Base-by-base conservation (phyloP, 1,140 invertebrate species). In the Panulirus ornatus region DNA sequence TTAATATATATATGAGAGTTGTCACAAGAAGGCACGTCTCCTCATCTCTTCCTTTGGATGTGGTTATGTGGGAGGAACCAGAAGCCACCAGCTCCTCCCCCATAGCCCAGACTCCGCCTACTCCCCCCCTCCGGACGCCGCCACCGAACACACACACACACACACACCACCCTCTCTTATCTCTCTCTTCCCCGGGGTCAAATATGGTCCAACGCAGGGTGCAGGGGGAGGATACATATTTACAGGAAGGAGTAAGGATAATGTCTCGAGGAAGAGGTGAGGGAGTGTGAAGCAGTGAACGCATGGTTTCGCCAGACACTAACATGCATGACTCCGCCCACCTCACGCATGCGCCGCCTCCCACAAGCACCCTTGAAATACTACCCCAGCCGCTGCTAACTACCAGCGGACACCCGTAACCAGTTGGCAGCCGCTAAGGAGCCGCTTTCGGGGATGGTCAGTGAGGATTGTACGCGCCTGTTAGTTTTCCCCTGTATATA, bases 241-340 rank as follows among this genome's bases (percentile, higher is more conserved):
- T 47, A 47, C 14, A 14, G 44, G 44, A 6, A 6, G 44, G 44
- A 47, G 44, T 47, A 47, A 47, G 44, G 14, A 47, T 47, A 47
- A 47, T 47, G 44, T 11, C 44, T 11, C 9, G 54, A 81, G 47
- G n/a, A 19, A 40, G 51, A 38, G 22, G 22, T 54, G 44, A 81
- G 22, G 51, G 44, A 51, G 78, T 34, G 47, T 54, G 78, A 81
- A 38, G 51, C 5, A 66, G 63, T 27, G 70, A 73, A 22, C 1
- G 19, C 19, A 79, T 34, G 51, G 42, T 40, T n/a, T 9, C 36
- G 58, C 16, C 36, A 27, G 82, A 16, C 58, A 6, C 19, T 73
- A 70, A 73, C 34, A 27, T 5, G 30, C 42, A 47, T 73, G 58
- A 44, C 83, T 71, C 83, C 63, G 42, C 30, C 81, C 81, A 30